These are phyloP conservation scores for Eurytoma californica DNA, from an alignment of 2,888 invertebrate species.

Conservation along the genomic window DNA sequence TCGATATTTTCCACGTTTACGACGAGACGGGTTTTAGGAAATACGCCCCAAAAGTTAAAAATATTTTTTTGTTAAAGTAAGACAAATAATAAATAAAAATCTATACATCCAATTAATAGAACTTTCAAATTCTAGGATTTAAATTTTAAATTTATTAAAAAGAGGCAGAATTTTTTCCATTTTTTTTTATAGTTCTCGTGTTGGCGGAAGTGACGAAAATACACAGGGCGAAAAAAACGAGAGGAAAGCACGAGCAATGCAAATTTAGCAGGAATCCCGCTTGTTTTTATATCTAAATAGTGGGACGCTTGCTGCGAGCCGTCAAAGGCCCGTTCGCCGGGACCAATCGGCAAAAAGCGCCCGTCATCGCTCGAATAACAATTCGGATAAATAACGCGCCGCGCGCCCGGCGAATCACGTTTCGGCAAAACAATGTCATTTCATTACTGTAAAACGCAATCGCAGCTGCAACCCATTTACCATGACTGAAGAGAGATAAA, in stretches of 20 bases:
- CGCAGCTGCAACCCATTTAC: conserved; percentile 13
- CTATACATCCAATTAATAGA: neutral
- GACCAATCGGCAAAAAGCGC: neutral
- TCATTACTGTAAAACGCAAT: conserved; percentile 41
- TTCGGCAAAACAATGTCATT: conserved; percentile 34
- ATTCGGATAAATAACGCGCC: conserved; percentile 15
- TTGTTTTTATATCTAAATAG: neutral
- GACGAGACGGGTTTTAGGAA: neutral
- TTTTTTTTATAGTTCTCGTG: too few species aligned
- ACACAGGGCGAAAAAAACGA: too few species aligned
- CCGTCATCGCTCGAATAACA: neutral
- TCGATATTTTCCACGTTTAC: neutral
- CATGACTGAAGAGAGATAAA: neutral
- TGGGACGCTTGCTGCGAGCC: neutral
- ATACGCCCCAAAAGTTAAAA: too few species aligned
- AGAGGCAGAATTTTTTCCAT: too few species aligned
- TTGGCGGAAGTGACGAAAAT: too few species aligned
- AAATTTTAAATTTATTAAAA: too few species aligned
- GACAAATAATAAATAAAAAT: neutral
- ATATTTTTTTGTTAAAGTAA: too few species aligned
- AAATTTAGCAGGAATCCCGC: neutral
- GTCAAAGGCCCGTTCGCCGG: neutral
- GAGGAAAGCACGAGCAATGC: too few species aligned
- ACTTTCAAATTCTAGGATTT: neutral
- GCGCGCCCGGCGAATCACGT: conserved; percentile 1